Conservation (phyloP, 2,888 invertebrate genomes). For the Synanthedon tipuliformis region DNA sequence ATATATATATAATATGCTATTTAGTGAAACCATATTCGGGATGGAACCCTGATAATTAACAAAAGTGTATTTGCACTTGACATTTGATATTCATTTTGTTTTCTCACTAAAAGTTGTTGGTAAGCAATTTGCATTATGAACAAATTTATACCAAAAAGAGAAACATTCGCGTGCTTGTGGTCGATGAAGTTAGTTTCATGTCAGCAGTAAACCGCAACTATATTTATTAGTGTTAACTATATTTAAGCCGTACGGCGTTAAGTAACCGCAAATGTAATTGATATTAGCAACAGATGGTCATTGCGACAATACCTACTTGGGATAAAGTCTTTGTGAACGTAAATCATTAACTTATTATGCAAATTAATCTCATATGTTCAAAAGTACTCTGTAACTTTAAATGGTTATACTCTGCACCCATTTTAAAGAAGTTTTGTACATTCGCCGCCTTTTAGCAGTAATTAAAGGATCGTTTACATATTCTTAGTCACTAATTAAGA, state of each 20-base stretch:
- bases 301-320: neutral
- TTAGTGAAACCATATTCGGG: too few relatives aligned
- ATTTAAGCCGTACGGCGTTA: neutral
- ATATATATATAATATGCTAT: too few relatives aligned
- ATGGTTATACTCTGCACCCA: too few relatives aligned
- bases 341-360: neutral
- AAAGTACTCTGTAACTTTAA: too few relatives aligned
- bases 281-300: neutral
- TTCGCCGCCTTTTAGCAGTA: too few relatives aligned
- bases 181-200: neutral
- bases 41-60: too few relatives aligned
- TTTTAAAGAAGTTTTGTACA: too few relatives aligned
- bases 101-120: too few relatives aligned
- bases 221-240: neutral
- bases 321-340: neutral
- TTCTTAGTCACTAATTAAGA: too few relatives aligned
- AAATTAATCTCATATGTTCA: neutral
- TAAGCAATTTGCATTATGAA: neutral
- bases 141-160: neutral
- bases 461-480: too few relatives aligned
- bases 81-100: too few relatives aligned
- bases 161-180: neutral
- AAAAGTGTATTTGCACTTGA: too few relatives aligned
- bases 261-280: neutral
- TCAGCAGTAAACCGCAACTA: neutral